Evolutionary conservation across 2,113 vertebrate species (phyloP).

Genomic region (Cromileptes altivelis): DNA sequence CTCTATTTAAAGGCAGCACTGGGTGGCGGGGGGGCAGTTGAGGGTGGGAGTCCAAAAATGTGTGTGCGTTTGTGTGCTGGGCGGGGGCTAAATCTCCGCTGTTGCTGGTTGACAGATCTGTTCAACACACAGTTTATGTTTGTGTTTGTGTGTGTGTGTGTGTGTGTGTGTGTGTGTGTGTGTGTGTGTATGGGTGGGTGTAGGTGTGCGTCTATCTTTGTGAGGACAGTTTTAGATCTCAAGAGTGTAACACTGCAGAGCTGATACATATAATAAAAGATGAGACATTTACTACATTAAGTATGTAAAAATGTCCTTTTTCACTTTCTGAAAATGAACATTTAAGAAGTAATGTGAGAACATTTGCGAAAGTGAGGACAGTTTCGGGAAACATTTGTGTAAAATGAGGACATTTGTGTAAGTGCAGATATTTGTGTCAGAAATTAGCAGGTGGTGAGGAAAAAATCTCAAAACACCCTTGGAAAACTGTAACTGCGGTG

Average conservation of each 20-base stretch:
- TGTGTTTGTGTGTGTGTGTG: background rate
- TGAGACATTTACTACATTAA: background rate
- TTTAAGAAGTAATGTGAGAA: background rate
- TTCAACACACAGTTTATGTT: background rate
- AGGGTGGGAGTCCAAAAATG: too few relatives aligned
- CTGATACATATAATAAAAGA: background rate
- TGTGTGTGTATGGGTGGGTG: too few relatives aligned
- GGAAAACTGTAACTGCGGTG: too few relatives aligned
- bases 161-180: background rate
- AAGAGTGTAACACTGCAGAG: too few relatives aligned
- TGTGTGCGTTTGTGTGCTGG: background rate
- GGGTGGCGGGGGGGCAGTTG: fast-evolving
- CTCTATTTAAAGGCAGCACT: slow-evolving; percentile 60
- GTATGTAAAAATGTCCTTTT: background rate
- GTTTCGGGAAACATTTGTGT: background rate
- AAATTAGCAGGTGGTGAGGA: too few relatives aligned
- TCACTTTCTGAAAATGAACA: background rate
- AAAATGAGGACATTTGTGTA: background rate
- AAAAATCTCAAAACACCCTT: too few relatives aligned
- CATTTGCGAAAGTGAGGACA: background rate
- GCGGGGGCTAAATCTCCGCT: background rate
- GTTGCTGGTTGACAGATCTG: background rate
- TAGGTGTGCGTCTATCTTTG: background rate
- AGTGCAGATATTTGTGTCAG: too few relatives aligned
- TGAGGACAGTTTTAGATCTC: background rate